Evolutionary conservation across 2,888 invertebrate species (phyloP).

Genomic region (Drosophila mulleri): DNA sequence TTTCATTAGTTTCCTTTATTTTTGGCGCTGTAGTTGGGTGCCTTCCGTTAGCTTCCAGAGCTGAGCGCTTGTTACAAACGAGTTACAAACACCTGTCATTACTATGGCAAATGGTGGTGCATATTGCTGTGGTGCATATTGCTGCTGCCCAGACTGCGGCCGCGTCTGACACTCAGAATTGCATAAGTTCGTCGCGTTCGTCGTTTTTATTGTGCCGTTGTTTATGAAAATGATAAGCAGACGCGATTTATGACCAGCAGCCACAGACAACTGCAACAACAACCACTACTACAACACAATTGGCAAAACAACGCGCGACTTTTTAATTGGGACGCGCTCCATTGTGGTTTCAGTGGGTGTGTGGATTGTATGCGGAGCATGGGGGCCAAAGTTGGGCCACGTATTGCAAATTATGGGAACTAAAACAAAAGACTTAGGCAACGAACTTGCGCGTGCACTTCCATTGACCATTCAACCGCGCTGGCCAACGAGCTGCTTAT

Average conservation of each 20-base stretch:
- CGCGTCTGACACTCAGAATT: conserved; percentile 65
- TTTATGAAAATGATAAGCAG: conserved; percentile 81
- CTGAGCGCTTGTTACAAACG: conserved; percentile 59
- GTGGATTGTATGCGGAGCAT: conserved; percentile 23
- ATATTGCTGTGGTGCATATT: conserved; percentile 47
- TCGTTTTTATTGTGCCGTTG: conserved; percentile 58
- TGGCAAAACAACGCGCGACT: conserved; percentile 46
- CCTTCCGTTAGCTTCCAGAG: conserved; percentile 68
- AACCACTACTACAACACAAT: conserved; percentile 40
- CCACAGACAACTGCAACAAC: conserved; percentile 23
- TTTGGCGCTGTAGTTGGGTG: conserved; percentile 45
- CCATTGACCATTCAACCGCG: conserved; percentile 24
- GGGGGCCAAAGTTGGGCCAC: conserved; percentile 29
- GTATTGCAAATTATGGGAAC: conserved; percentile 60
- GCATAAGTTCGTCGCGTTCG: conserved; percentile 67
- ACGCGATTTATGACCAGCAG: conserved; percentile 70
- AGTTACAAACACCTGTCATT: conserved; percentile 82
- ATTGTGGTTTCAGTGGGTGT: conserved; percentile 40
- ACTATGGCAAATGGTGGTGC: conserved; percentile 71
- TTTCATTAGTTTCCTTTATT: conserved; percentile 36
- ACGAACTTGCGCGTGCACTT: conserved; percentile 45
- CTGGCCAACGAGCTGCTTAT: conserved; percentile 42
- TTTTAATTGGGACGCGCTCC: conserved; percentile 68
- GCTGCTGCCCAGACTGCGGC: conserved; percentile 35
- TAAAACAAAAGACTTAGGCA: conserved; percentile 67